Evolutionary conservation across 1,140 invertebrate species (phyloP).

Genomic region (Drosophila busckii): DNA sequence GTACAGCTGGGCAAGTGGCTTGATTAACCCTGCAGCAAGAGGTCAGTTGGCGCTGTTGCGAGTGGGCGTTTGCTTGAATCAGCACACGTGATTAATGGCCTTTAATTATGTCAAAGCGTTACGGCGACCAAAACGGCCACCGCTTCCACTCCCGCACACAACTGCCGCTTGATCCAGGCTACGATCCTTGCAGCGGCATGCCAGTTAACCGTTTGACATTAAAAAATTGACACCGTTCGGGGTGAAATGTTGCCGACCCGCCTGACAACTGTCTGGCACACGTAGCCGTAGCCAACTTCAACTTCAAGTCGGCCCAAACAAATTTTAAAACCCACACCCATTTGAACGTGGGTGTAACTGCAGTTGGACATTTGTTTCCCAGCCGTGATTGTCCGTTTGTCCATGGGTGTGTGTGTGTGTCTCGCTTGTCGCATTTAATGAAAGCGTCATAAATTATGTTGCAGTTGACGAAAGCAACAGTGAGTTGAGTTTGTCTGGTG

Average conservation of each 20-base stretch:
- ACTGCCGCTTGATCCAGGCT: constrained; percentile 8
- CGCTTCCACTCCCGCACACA: background rate
- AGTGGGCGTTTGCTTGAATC: constrained; percentile 72
- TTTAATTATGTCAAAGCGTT: constrained; percentile 73
- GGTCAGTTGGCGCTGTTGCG: constrained; percentile 10
- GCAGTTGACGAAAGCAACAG: constrained; percentile 75
- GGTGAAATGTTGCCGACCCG: constrained; percentile 67
- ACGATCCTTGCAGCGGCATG: constrained; percentile 43
- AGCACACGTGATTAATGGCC: constrained; percentile 76
- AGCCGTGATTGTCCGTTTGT: constrained; percentile 70
- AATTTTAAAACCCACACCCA: constrained; percentile 47
- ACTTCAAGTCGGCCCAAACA: constrained; percentile 37
- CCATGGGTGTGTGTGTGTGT: constrained; percentile 70
- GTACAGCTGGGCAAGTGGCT: constrained; percentile 47
- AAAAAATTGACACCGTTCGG: constrained; percentile 78
- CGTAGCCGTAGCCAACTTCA: too few species aligned
- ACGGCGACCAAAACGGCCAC: constrained; percentile 21
- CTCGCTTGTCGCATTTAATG: constrained; percentile 75
- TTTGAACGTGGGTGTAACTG: constrained; percentile 7
- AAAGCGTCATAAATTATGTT: constrained; percentile 79
- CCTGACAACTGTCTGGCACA: constrained; percentile 71
- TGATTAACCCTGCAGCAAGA: constrained; percentile 60
- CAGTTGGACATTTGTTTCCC: constrained; percentile 49
- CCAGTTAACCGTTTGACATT: constrained; percentile 74
- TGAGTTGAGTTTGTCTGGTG: constrained; percentile 15